A percentile compares a stretch with the other conserved stretches of the same genome.
Conservation (phyloP, 2,888 invertebrate genomes). For the Keiferia lycopersicella region DNA sequence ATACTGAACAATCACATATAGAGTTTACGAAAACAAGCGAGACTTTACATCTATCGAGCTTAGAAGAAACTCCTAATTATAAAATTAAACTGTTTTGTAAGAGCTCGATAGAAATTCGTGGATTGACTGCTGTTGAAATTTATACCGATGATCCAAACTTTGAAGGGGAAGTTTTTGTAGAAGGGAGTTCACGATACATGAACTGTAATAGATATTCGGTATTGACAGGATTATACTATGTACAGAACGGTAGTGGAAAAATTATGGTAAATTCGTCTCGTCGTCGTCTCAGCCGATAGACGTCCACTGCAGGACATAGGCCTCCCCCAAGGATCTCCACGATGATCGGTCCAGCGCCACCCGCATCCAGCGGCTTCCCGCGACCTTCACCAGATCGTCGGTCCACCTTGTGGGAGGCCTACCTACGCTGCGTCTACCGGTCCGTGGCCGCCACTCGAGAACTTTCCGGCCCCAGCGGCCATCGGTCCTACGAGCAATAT, state of each 20-base stretch:
- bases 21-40: conserved; percentile 23
- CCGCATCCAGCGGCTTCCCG: no score
- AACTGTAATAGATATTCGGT: not conserved
- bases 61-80: not conserved
- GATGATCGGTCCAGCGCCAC: no score
- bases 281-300: no score
- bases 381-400: no score
- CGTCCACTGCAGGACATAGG: no score
- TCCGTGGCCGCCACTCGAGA: no score
- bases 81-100: conserved; percentile 26
- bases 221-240: not conserved
- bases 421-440: no score
- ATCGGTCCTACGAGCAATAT: no score
- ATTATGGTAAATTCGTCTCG: no score
- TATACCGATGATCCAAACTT: conserved; percentile 2
- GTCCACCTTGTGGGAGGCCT: no score
- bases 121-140: not conserved
- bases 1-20: conserved; percentile 29
- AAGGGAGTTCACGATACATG: conserved; percentile 8
- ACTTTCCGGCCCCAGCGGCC: no score
- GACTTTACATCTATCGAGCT: conserved; percentile 18
- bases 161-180: conserved; percentile 15
- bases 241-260: not conserved
- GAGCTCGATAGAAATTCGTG: not conserved
- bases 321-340: no score